phyloP scores from a whole-genome alignment of 1,140 invertebrate species.

The Drepana arcuata region DNA sequence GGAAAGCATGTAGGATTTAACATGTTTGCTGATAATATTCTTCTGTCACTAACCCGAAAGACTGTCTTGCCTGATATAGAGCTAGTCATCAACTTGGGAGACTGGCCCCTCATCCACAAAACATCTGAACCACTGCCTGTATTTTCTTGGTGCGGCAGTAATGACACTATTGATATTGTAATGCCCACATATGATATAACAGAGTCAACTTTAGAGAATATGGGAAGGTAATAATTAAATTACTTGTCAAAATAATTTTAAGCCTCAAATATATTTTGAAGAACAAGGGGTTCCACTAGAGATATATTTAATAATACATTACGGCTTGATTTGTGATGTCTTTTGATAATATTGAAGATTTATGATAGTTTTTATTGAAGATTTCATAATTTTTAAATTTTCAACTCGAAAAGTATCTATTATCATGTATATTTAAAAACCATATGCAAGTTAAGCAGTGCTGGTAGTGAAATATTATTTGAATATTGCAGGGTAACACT shows the following conservation, averaged over 20 bases:
- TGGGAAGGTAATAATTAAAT: conserved; percentile 87
- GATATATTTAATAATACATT: too few species aligned
- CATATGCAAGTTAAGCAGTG: too few species aligned
- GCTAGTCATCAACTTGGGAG: conserved; percentile 94
- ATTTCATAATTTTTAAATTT: too few species aligned
- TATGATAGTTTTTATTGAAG: too few species aligned
- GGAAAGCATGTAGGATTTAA: conserved; percentile 97
- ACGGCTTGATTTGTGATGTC: too few species aligned
- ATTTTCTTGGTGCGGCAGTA: conserved; percentile 97
- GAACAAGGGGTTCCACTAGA: too few species aligned
- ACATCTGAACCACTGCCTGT: conserved; percentile 79
- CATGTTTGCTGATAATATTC: conserved; percentile 93
- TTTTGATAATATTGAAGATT: too few species aligned
- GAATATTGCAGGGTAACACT: conserved; percentile 84
- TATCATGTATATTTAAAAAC: too few species aligned
- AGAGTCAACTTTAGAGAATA: conserved; percentile 91
- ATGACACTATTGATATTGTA: conserved; percentile 88
- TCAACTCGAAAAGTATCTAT: too few species aligned
- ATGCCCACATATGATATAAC: conserved; percentile 97
- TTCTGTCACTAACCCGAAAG: conserved; percentile 88
- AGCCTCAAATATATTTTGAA: too few species aligned
- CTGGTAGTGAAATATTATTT: too few species aligned
- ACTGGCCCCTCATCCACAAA: conserved; percentile 89
- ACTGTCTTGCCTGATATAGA: conserved; percentile 90
- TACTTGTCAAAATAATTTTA: too few species aligned